Evolutionary conservation across 1,140 invertebrate species (phyloP).

Genomic region (Heliconius congener): DNA sequence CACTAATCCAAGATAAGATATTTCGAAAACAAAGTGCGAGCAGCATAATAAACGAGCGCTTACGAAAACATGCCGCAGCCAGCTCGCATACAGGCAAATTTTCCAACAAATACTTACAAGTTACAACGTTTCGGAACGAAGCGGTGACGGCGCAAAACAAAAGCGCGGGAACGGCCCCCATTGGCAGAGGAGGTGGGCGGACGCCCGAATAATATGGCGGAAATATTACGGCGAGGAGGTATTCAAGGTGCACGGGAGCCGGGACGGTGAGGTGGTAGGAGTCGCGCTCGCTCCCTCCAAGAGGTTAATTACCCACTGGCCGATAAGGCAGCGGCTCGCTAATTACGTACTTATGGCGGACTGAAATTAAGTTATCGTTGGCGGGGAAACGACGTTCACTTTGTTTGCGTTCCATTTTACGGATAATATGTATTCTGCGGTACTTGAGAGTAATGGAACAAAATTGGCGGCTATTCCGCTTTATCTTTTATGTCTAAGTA

Average conservation of each 20-base stretch:
- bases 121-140: slow-evolving; percentile 77
- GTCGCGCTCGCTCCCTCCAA: slow-evolving; percentile 48
- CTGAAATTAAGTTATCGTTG: slow-evolving; percentile 81
- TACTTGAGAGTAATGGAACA: slow-evolving; percentile 72
- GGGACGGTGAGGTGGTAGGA: slow-evolving; percentile 45
- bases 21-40: slow-evolving; percentile 45
- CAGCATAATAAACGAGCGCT: slow-evolving; percentile 70
- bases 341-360: slow-evolving; percentile 81
- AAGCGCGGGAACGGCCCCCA: slow-evolving; percentile 77
- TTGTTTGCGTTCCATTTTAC: slow-evolving; percentile 79
- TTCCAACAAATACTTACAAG: slow-evolving; percentile 69
- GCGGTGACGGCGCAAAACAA: slow-evolving; percentile 71
- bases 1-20: slow-evolving; percentile 50
- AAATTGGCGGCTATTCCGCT: slow-evolving; percentile 75
- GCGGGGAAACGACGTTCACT: slow-evolving; percentile 76
- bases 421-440: slow-evolving; percentile 73
- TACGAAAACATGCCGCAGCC: slow-evolving; percentile 74
- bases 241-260: slow-evolving; percentile 69
- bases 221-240: slow-evolving; percentile 78
- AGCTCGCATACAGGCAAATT: slow-evolving; percentile 73
- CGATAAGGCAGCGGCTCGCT: slow-evolving; percentile 80
- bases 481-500: slow-evolving; percentile 73
- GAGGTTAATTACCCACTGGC: slow-evolving; percentile 80
- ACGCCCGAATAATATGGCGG: slow-evolving; percentile 77
- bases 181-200: slow-evolving; percentile 79